These are phyloP conservation scores for Urosaurus nigricauda DNA, from an alignment of 2,797 vertebrate genomes.

Conservation along the genomic window DNA sequence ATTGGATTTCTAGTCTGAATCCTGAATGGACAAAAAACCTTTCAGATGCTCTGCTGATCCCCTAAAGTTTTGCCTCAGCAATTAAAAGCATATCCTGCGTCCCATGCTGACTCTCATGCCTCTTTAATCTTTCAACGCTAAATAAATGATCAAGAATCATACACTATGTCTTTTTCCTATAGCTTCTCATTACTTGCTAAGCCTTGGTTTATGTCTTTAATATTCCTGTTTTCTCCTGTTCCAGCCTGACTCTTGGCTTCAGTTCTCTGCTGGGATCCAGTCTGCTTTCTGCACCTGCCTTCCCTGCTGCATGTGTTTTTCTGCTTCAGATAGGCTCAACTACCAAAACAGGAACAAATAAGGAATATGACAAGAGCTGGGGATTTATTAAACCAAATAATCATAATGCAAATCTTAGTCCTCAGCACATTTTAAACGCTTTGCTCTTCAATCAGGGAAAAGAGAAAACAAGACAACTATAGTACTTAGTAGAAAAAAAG, in stretches of 20 bases:
- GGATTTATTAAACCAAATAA: neutral
- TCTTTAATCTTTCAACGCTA: neutral
- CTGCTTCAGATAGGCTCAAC: neutral
- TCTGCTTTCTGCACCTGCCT: neutral
- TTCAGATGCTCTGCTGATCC: neutral
- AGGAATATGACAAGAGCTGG: neutral
- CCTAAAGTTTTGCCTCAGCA: neutral
- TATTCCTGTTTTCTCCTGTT: neutral
- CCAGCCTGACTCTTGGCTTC: neutral
- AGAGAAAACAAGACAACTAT: neutral
- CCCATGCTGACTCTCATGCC: neutral
- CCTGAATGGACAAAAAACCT: neutral
- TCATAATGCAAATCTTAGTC: neutral
- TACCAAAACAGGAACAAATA: neutral
- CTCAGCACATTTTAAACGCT: neutral
- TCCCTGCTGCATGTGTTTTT: neutral
- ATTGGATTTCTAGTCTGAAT: neutral
- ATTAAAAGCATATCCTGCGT: neutral
- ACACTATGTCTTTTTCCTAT: neutral
- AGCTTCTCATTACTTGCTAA: neutral
- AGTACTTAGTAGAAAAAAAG: neutral
- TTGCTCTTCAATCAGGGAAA: neutral
- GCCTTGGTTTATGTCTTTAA: neutral
- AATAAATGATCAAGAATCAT: neutral
- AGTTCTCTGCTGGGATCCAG: neutral